A percentile compares a stretch with the other conserved stretches of the same genome.
phyloP scores from a whole-genome alignment of 1,140 invertebrate species.

The Cyrtorhinus lividipennis region DNA sequence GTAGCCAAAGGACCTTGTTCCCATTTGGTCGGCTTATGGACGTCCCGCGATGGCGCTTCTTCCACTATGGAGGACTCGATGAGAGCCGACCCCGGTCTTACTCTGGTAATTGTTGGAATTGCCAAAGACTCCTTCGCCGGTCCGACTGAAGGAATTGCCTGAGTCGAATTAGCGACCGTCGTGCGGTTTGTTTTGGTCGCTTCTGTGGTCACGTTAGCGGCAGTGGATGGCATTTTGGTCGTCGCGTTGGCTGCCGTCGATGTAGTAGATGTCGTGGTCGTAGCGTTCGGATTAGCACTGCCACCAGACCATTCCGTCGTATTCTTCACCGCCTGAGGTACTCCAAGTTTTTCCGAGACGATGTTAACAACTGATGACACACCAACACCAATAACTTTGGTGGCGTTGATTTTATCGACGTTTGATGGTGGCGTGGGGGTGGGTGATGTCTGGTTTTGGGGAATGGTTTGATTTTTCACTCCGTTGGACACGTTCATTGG shows the following conservation, averaged over 20 bases:
- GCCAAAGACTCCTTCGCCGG: slow-evolving; percentile 24
- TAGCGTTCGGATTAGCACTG: background rate
- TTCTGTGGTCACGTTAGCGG: slow-evolving; percentile 23
- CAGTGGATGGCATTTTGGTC: slow-evolving; percentile 19
- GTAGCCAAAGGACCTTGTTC: slow-evolving; percentile 6
- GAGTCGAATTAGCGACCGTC: slow-evolving; percentile 25
- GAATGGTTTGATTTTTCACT: background rate
- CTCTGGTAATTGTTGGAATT: slow-evolving; percentile 16
- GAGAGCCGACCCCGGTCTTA: slow-evolving; percentile 11
- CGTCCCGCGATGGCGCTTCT: slow-evolving; percentile 19
- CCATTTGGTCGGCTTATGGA: slow-evolving; percentile 24
- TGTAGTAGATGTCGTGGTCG: background rate
- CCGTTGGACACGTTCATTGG: background rate
- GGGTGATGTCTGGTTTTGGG: background rate
- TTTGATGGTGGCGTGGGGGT: background rate
- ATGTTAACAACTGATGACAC: slow-evolving; percentile 8
- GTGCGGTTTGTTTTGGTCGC: slow-evolving; percentile 24
- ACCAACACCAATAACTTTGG: slow-evolving; percentile 8
- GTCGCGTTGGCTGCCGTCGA: background rate
- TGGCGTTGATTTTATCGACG: slow-evolving; percentile 13
- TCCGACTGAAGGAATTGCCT: slow-evolving; percentile 14
- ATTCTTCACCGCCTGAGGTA: background rate
- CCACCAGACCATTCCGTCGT: background rate
- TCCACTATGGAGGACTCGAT: slow-evolving; percentile 24
- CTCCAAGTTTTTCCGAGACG: background rate